phyloP scores from a whole-genome alignment of 2,888 invertebrate species.

The Venustoraphidia nigricollis region DNA sequence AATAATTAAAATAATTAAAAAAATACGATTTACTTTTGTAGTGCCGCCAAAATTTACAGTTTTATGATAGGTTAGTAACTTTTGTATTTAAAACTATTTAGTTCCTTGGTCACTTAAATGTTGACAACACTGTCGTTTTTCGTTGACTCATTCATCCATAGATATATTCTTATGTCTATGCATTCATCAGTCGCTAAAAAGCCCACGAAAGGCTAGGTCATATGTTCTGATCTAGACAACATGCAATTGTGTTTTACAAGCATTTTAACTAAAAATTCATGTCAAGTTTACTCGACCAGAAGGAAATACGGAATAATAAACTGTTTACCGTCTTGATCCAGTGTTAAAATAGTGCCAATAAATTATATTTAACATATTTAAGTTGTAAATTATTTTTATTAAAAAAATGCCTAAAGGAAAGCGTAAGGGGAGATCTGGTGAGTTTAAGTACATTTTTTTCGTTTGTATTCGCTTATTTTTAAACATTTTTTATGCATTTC shows the following conservation, averaged over 20 bases:
- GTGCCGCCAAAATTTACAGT: too few species aligned
- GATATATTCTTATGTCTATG: too few species aligned
- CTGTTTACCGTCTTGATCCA: conserved; percentile 69
- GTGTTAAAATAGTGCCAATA: conserved; percentile 40
- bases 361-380: background rate
- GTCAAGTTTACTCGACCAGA: conserved; percentile 53
- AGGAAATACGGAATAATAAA: conserved; percentile 55
- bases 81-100: too few species aligned
- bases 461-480: background rate
- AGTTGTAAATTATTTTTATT: conserved; percentile 13
- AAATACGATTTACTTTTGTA: too few species aligned
- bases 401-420: conserved; percentile 62
- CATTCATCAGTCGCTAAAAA: too few species aligned
- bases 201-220: conserved; percentile 31
- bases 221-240: conserved; percentile 23
- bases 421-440: conserved; percentile 59
- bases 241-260: conserved; percentile 62
- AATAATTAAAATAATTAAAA: too few species aligned
- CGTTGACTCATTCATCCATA: too few species aligned
- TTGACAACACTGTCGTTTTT: too few species aligned
- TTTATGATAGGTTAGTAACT: too few species aligned
- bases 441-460: conserved; percentile 19
- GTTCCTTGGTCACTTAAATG: too few species aligned
- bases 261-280: conserved; percentile 53
- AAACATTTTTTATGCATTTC: background rate